phyloP scores from a whole-genome alignment of 2,797 vertebrate species.

The Falco columbarius region DNA sequence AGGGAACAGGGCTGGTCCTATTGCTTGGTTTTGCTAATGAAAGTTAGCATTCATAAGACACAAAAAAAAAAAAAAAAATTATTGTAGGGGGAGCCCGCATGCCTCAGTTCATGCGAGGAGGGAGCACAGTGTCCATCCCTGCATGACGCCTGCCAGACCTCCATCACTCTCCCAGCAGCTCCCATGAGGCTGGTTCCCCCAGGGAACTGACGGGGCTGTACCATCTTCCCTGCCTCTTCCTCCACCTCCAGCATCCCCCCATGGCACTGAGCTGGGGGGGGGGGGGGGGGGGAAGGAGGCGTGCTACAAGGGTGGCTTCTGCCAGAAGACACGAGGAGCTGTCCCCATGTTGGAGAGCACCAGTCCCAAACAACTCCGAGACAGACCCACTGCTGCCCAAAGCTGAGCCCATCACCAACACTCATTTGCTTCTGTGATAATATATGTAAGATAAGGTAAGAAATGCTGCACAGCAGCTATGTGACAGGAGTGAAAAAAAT shows the following conservation, averaged over 20 bases:
- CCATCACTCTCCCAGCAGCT: background rate
- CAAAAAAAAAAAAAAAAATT: background rate
- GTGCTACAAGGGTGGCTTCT: background rate
- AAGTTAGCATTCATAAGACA: background rate
- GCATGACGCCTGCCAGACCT: background rate
- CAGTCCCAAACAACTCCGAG: background rate
- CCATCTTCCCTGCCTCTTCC: background rate
- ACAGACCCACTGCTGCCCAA: background rate
- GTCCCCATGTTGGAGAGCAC: background rate
- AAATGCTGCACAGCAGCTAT: background rate
- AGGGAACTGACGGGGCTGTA: background rate
- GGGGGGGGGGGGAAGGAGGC: background rate
- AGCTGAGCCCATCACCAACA: background rate
- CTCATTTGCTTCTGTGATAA: background rate
- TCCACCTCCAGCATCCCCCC: background rate
- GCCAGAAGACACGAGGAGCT: background rate
- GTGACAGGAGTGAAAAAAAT: background rate
- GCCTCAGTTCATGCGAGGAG: background rate
- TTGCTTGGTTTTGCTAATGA: background rate
- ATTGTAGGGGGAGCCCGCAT: background rate
- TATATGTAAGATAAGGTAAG: background rate
- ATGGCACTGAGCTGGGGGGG: accelerated
- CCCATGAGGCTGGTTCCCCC: background rate
- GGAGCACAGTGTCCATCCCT: background rate
- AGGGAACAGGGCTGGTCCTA: background rate